Evolutionary conservation across 2,113 vertebrate species (phyloP).

Genomic region (Ophiodon elongatus): DNA sequence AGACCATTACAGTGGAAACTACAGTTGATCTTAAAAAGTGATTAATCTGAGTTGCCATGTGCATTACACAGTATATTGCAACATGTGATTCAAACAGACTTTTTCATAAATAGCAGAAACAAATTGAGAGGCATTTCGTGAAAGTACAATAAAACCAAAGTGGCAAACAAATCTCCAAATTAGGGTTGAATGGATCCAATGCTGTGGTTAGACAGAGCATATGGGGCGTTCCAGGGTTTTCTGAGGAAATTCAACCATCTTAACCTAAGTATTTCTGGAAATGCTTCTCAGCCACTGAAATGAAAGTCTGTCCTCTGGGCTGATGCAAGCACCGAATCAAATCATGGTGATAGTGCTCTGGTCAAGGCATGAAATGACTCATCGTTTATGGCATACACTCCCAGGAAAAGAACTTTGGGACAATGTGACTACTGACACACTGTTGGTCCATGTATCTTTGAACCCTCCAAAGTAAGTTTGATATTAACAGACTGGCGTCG

Average conservation of each 20-base stretch:
- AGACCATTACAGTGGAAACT: background rate
- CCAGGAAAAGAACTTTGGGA: constrained; percentile 58
- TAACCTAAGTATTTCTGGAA: constrained; percentile 55
- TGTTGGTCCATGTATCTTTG: constrained; percentile 47
- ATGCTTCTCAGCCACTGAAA: constrained; percentile 54
- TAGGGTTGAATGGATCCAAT: constrained; percentile 2
- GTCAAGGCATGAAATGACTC: constrained; percentile 65
- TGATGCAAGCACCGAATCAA: constrained; percentile 56
- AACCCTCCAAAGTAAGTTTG: constrained; percentile 49
- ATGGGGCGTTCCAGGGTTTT: constrained; percentile 5
- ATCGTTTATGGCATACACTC: constrained; percentile 60
- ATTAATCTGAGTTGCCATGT: constrained; percentile 6
- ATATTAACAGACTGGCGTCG: constrained; percentile 41
- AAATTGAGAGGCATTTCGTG: background rate
- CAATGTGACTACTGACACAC: constrained; percentile 39
- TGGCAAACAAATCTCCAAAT: constrained; percentile 12
- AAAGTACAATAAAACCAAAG: constrained; percentile 16
- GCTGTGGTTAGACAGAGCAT: constrained; percentile 23
- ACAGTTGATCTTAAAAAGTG: background rate
- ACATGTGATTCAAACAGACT: background rate
- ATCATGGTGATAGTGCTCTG: constrained; percentile 46
- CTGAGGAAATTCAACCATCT: constrained; percentile 9
- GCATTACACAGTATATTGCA: background rate
- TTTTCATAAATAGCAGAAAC: background rate
- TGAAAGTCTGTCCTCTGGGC: constrained; percentile 42